A percentile compares a stretch with the other conserved stretches of the same genome.
Conservation (phyloP, 2,113 vertebrate genomes). For the Spea multiplicata region DNA sequence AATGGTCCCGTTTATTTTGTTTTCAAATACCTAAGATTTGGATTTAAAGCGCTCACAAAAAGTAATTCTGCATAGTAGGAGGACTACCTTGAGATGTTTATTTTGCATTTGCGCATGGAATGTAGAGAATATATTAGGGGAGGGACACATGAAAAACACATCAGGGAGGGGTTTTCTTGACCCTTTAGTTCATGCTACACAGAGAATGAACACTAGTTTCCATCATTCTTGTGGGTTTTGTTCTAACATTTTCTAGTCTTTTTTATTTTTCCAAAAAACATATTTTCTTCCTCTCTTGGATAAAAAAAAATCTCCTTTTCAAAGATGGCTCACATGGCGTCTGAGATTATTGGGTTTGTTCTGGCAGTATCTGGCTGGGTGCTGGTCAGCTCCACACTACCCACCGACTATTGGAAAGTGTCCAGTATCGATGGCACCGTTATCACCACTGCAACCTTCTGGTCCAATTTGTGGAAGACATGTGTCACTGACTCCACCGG, state of each 20-base stretch:
- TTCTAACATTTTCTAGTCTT: not conserved
- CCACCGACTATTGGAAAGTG: slow-evolving; percentile 93
- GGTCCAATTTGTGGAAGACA: slow-evolving; percentile 91
- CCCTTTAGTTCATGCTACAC: slow-evolving; percentile 1
- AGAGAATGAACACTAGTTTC: not conserved
- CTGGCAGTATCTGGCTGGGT: slow-evolving; percentile 82
- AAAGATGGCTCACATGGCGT: slow-evolving; percentile 70
- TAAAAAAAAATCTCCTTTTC: not conserved
- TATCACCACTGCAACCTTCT: slow-evolving; percentile 92
- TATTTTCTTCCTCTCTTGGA: not conserved
- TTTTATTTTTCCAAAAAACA: not conserved
- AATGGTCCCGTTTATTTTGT: too few species aligned
- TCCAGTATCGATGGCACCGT: slow-evolving; percentile 87
- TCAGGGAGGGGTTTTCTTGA: slow-evolving; percentile 20
- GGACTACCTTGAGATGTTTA: not conserved
- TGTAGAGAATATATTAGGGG: slow-evolving; percentile 23
- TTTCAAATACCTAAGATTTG: too few species aligned
- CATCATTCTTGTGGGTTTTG: not conserved
- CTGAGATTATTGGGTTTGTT: slow-evolving; percentile 83
- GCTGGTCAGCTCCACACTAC: slow-evolving; percentile 84
- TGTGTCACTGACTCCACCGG: slow-evolving; percentile 95
- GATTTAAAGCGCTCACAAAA: too few species aligned
- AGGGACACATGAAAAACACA: slow-evolving; percentile 5
- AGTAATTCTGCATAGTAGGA: too few species aligned
- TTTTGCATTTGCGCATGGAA: not conserved